phyloP scores from a whole-genome alignment of 2,888 invertebrate species.

The Biston stratarius region DNA sequence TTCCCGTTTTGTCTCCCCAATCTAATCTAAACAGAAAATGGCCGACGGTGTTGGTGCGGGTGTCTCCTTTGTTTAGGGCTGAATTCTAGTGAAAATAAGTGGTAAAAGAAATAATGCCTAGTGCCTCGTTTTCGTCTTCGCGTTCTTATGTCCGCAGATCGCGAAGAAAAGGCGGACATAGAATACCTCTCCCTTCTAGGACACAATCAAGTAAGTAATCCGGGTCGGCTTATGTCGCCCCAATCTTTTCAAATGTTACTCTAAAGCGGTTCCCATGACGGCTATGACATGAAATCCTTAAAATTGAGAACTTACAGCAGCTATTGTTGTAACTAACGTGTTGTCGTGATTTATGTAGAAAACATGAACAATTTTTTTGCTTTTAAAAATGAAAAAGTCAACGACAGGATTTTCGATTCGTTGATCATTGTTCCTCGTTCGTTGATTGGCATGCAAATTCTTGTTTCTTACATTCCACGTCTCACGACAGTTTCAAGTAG shows the following conservation, averaged over 20 bases:
- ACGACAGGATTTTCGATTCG: constrained; percentile 59
- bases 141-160: constrained; percentile 96
- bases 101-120: constrained; percentile 93
- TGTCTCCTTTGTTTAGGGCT: constrained; percentile 93
- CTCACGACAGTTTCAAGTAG: constrained; percentile 63
- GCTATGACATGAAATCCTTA: constrained; percentile 25
- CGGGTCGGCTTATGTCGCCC: constrained; percentile 80
- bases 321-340: constrained; percentile 6
- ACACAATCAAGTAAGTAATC: constrained; percentile 92
- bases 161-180: constrained; percentile 95
- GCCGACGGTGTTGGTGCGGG: constrained; percentile 92
- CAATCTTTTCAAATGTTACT: constrained; percentile 63
- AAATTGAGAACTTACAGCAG: constrained; percentile 12
- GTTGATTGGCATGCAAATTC: constrained; percentile 73
- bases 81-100: constrained; percentile 85
- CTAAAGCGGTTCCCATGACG: constrained; percentile 46
- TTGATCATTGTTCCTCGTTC: constrained; percentile 70
- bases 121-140: constrained; percentile 97
- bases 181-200: constrained; percentile 93
- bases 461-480: constrained; percentile 60
- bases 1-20: constrained; percentile 81
- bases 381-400: constrained; percentile 51
- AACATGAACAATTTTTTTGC: constrained; percentile 24
- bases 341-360: neutral
- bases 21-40: constrained; percentile 91